Percentiles rank a stretch among this genome's conserved stretches.
phyloP scores from a whole-genome alignment of 2,797 vertebrate genomes.

The Leucoraja ocellata region DNA sequence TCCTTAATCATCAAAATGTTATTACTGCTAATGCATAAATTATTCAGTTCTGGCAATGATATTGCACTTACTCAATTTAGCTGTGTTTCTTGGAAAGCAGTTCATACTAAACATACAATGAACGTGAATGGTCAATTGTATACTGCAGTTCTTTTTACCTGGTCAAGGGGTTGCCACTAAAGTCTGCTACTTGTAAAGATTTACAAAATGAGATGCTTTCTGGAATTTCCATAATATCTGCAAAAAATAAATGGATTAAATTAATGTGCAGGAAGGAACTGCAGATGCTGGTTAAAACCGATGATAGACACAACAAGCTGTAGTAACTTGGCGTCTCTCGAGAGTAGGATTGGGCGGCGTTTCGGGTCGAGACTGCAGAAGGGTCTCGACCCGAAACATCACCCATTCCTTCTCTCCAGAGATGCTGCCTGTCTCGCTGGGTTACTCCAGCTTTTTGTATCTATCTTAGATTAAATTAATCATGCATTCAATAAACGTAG shows the following conservation, averaged over 20 bases:
- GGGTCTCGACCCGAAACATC: no score
- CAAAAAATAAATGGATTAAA: constrained; percentile 33
- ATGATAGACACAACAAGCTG: no score
- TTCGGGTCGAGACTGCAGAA: no score
- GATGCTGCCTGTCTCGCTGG: no score
- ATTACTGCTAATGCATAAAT: neutral
- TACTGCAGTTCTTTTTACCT: constrained; percentile 63
- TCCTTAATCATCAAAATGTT: neutral
- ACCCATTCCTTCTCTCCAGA: no score
- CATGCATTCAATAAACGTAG: neutral
- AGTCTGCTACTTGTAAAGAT: constrained; percentile 92
- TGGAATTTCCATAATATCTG: constrained; percentile 95
- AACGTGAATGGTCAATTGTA: neutral
- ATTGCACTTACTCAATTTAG: neutral
- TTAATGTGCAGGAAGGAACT: no score
- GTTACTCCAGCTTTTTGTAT: no score
- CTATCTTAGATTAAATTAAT: constrained; percentile 8
- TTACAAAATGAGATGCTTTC: constrained; percentile 95
- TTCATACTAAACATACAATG: neutral
- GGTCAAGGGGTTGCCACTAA: constrained; percentile 94
- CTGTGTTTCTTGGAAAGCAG: neutral
- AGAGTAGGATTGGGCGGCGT: no score
- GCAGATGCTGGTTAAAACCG: no score
- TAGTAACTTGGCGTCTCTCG: no score
- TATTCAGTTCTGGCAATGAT: neutral